Base-by-base conservation (phyloP, 2,888 invertebrate species). In the Tipula confusa region DNA sequence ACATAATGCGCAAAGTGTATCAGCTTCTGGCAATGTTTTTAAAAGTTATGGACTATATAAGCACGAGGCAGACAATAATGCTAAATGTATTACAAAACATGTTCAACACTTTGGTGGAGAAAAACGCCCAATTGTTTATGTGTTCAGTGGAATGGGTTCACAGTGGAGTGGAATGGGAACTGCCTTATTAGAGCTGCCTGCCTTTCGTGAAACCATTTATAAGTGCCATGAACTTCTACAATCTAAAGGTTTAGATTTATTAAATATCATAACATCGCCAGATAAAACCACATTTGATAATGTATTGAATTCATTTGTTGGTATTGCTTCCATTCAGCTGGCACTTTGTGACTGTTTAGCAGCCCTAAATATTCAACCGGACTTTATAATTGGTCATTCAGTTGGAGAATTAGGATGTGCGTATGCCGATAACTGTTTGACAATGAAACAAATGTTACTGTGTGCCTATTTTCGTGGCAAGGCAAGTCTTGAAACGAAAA, bases 371-470 rank as follows among this genome's bases (percentile, higher is more conserved):
- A 89, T 96, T 36, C 89, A 90, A 82, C 94, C 95, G 11, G 95
- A 95, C 88, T 93, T 93, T 33, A 93, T 95, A 85, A 92, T 96
- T 85, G 95, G 98, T 1, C 98, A 98, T 89, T 98, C 98, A 9
- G 96, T 97, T 0, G 98, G 98, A 24, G 98, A n/a, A n/a, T n/a
- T n/a, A n/a, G n/a, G n/a, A n/a, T n/a, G n/a, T n/a, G n/a, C n/a
- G n/a, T n/a, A n/a, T n/a, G n/a, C n/a, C 1, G 98, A 98, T 88
- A 97, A 96, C 0, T 95, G 96, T 86, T 92, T 98, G 86, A 96
- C 96, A 0, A 93, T 94, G 0, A 95, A 97, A 87, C 95, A 98
- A 90, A 95, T 96, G 91, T 93, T 98, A 84, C 89, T 96, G 7
- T 92, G 94, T 0, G 95, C 97, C 0, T 97, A 97, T 89, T 95